phyloP scores from a whole-genome alignment of 2,113 vertebrate species.

The Otolemur garnettii region DNA sequence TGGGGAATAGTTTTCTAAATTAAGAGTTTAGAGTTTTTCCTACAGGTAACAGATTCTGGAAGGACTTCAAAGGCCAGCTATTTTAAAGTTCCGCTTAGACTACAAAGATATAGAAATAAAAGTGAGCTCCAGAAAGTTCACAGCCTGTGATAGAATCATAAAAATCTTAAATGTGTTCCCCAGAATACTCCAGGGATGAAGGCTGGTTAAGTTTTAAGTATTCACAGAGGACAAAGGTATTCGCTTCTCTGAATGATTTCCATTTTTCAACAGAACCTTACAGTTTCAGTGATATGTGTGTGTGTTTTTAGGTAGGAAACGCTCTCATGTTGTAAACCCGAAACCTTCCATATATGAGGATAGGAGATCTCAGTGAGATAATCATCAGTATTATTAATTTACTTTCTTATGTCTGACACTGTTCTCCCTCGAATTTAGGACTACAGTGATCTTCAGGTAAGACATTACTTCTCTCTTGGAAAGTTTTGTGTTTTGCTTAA shows the following conservation, averaged over 20 bases:
- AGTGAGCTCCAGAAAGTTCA: slow-evolving; percentile 50
- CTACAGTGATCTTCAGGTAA: neutral
- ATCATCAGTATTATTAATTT: neutral
- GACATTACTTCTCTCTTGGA: neutral
- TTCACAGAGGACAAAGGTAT: neutral
- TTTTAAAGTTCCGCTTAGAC: slow-evolving; percentile 1
- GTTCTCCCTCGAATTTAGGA: neutral
- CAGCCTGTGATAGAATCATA: slow-evolving; percentile 24
- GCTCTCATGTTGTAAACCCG: neutral
- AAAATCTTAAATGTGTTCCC: neutral
- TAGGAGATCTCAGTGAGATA: neutral
- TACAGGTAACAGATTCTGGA: slow-evolving; percentile 39
- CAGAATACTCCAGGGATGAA: neutral
- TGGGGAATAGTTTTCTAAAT: neutral
- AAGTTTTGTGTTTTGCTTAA: neutral
- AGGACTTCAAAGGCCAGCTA: slow-evolving; percentile 42
- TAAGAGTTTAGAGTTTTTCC: slow-evolving; percentile 33
- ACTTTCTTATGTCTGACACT: neutral
- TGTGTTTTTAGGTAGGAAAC: neutral
- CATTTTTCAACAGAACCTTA: neutral
- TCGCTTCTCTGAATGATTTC: neutral
- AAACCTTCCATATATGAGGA: neutral
- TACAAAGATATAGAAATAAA: slow-evolving; percentile 52
- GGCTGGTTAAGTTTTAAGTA: neutral
- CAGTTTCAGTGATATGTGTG: neutral